Base-by-base conservation (phyloP, 2,888 invertebrate species). In the Drosophila sordidula region DNA sequence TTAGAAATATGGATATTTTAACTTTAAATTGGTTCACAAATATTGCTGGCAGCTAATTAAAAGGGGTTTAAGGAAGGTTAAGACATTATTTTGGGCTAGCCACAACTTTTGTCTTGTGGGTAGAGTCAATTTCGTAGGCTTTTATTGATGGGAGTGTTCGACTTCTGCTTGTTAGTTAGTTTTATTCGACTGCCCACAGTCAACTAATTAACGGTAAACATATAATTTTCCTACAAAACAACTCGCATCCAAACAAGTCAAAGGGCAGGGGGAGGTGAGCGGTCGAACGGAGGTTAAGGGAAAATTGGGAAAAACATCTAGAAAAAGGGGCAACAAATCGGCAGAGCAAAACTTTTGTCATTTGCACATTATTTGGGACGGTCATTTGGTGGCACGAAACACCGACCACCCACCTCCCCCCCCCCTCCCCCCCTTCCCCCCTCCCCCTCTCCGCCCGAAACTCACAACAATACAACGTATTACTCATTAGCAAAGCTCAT, bases 401-500 rank as follows among this genome's bases (percentile, higher is more conserved):
- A 12, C 3, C 9, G 11, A 4, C 2, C 18, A 1, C 42, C 29
- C 18, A n/a, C 4, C 5, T 2, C 11, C 3, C 32, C 5, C 5
- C n/a, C 25, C 0, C 18, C 18, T 1, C 18, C 18, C 6, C 3
- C 29, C n/a, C 25, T 3, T 4, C 5, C 41, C 34, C 1, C 4
- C 34, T 12, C 8, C 5, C 11, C 26, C 41, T 12, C 14, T 11
- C 51, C 9, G 18, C 49, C 26, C 12, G 11, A 4, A 52, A 32
- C 41, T 52, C 29, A n/a, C 44, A 36, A 44, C 47, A 49, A 47
- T 29, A 59, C 57, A 49, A 61, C 42, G 68, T 42, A 82, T 79
- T 77, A 78, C 86, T 85, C 85, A 85, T 85, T 85, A 85, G 85
- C 69, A 83, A 69, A 87, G 87, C 85, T 87, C 85, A 87, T 85